phyloP scores from a whole-genome alignment of 1,140 invertebrate species.

The Penaeus chinensis region DNA sequence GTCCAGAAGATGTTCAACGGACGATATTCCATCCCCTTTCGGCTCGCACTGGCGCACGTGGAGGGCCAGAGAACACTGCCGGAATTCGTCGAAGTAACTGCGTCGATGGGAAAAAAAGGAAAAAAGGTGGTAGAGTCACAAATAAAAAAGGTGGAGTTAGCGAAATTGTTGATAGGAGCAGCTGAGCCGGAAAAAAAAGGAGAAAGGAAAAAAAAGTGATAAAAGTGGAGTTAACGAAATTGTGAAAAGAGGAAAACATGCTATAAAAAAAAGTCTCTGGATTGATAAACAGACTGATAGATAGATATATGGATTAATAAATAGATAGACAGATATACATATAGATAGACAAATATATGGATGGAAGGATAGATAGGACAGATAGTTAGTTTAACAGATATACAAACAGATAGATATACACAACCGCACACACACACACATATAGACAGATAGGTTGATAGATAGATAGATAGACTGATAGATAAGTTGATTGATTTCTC shows the following conservation, averaged over 20 bases:
- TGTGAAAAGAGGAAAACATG: neutral
- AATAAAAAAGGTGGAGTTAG: neutral
- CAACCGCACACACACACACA: no score
- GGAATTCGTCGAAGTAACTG: conserved; percentile 52
- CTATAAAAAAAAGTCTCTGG: neutral
- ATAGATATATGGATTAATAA: no score
- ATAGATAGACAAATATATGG: no score
- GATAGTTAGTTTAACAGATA: no score
- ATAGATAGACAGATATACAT: no score
- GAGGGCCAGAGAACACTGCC: conserved; percentile 37
- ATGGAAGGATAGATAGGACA: no score
- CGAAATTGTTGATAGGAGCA: neutral
- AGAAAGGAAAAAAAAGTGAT: neutral
- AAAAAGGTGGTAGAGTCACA: neutral
- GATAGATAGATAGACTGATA: no score
- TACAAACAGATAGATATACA: no score
- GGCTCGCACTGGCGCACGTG: conserved; percentile 50
- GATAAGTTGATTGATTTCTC: no score
- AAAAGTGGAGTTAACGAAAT: neutral
- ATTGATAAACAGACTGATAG: no score
- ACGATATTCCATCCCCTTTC: conserved; percentile 46
- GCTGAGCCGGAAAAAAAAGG: neutral
- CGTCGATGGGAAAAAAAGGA: neutral
- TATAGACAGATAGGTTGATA: no score
- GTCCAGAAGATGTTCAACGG: conserved; percentile 49